Evolutionary conservation across 2,888 invertebrate species (phyloP), one percentile per base, ranked within the genome.

Genomic region (Eilema depressum): DNA sequence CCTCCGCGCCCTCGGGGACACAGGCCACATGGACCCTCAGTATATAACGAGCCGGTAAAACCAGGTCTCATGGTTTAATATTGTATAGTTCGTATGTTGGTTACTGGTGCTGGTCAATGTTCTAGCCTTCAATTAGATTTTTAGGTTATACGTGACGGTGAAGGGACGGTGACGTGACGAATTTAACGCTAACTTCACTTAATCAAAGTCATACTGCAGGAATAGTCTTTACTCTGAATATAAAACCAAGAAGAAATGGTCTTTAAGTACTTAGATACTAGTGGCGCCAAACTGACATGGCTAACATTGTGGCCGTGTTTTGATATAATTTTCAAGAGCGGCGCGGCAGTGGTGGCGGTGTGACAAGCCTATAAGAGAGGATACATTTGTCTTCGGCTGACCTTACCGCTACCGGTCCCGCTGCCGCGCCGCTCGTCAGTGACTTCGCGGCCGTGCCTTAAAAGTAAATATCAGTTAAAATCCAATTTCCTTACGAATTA

Each of bases 1-100:
- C 2, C 95, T 99, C 1, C 96, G 97, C 47, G 93, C 96, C 14
- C 95, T 99, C 26, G 98, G 99, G 2, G 99, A 99, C 88, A 96
- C 97, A 0, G 99, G 99, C 0, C 98, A 98, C 89, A 98, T 99
- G 96, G 97, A 98, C 12, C 97, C 97, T 3, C 96, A 97, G 74
- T 96, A 93, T 83, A 95, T 98, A 79, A 97, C 97, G 59, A 96
- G 96, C 88, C 96, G 96, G 91, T 96, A 95, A 95, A 89, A 80
- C 68, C 78, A 80, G 85, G 86, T 85, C 71, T 81, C 62, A 64
- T 70, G 74, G 73, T 71, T 69, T 53, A 67, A 60, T 66, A 75
- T 66, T 70, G 47, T 63, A 70, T 57, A 60, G 68, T 57, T 65
- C 62, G 69, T 78, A 70, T 57, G 41, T 71, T 76, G 75, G 78